Conservation (phyloP, 1,140 invertebrate species). For the Aphaenogaster ashmeadi region DNA sequence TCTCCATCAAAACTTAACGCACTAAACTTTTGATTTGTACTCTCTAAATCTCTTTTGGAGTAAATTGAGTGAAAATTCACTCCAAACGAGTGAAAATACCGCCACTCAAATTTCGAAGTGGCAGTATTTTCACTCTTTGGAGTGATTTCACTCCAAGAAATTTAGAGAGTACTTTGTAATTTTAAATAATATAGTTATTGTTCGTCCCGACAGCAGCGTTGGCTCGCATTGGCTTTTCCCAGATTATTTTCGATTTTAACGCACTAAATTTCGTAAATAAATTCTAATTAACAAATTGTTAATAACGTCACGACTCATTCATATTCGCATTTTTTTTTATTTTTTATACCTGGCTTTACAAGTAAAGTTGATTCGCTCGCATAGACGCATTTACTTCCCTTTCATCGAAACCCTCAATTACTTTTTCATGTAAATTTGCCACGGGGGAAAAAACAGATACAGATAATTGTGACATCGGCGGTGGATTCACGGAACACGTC, state of each 20-base stretch:
- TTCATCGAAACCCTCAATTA: not conserved
- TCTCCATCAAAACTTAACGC: not conserved
- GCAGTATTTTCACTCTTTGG: no score
- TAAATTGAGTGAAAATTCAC: no score
- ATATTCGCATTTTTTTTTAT: not conserved
- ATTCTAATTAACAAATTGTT: not conserved
- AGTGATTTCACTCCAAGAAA: no score
- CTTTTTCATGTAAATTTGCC: not conserved
- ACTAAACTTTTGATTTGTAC: not conserved
- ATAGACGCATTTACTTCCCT: not conserved
- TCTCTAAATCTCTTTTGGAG: no score
- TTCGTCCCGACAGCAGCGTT: no score
- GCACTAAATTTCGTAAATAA: not conserved
- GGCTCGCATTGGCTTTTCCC: no score
- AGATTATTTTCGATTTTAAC: no score
- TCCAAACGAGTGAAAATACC: no score
- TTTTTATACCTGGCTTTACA: not conserved
- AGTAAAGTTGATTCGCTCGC: not conserved
- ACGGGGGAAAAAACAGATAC: not conserved
- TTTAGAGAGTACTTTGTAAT: no score
- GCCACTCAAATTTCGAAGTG: no score
- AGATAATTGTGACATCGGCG: conserved; percentile 36
- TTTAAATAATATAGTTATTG: no score
- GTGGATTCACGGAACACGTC: conserved; percentile 8
- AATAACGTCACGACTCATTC: not conserved